These are phyloP conservation scores for Drosophila littoralis DNA, from an alignment of 1,140 invertebrate genomes.

Conservation along the genomic window DNA sequence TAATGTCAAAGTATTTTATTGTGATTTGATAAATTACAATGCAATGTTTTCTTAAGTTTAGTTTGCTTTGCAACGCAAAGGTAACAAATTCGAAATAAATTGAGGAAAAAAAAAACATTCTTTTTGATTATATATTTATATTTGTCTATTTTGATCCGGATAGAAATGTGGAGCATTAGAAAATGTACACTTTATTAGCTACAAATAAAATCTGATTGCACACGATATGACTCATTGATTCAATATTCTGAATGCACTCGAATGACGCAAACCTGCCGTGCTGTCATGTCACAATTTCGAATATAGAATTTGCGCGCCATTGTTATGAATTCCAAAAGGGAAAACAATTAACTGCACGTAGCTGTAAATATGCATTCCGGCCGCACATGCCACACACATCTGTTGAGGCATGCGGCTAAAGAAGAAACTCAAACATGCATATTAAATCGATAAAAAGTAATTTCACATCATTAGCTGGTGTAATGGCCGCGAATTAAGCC, in stretches of 20 bases:
- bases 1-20: constrained; percentile 24
- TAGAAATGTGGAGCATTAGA: too few species aligned
- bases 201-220: background rate
- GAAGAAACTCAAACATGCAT: constrained; percentile 33
- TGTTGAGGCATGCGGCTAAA: constrained; percentile 6
- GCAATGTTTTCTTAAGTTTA: background rate
- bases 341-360: constrained; percentile 70
- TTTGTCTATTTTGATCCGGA: background rate
- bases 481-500: constrained; percentile 57
- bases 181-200: too few species aligned
- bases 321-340: background rate
- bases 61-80: background rate
- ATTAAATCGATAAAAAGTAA: constrained; percentile 67
- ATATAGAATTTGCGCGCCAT: background rate
- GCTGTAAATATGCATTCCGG: constrained; percentile 16
- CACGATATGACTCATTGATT: background rate
- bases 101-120: background rate
- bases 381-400: constrained; percentile 16
- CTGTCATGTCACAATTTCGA: constrained; percentile 33
- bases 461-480: constrained; percentile 73
- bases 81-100: background rate
- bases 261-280: constrained; percentile 56
- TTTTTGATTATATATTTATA: background rate
- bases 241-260: constrained; percentile 1
- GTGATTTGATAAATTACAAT: constrained; percentile 14